Evolutionary conservation across 2,797 vertebrate genomes (phyloP).

Genomic region (Danio kyathit): DNA sequence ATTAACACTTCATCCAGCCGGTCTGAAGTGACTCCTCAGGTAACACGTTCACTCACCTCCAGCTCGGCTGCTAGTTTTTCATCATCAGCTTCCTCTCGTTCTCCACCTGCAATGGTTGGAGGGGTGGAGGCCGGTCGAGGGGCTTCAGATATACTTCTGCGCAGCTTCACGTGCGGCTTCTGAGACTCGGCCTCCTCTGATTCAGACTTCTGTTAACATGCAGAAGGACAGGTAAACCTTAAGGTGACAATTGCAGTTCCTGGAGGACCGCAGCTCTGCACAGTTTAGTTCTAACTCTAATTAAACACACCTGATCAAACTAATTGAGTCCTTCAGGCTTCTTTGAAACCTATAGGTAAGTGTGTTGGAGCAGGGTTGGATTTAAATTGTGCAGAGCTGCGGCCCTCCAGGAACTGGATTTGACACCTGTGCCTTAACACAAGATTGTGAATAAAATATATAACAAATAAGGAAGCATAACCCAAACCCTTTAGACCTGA

Average conservation of each 20-base stretch:
- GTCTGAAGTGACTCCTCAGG: constrained; percentile 13
- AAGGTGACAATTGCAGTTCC: too few relatives aligned
- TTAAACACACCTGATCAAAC: too few relatives aligned
- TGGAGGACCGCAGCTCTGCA: too few relatives aligned
- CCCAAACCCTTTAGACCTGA: too few relatives aligned
- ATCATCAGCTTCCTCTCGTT: constrained; percentile 88
- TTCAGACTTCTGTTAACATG: constrained; percentile 84
- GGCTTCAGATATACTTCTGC: constrained; percentile 90
- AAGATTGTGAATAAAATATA: too few relatives aligned
- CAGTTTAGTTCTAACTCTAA: too few relatives aligned
- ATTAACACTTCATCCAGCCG: constrained; percentile 28
- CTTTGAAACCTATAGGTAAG: too few relatives aligned
- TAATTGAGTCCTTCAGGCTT: too few relatives aligned
- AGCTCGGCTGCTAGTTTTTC: constrained; percentile 88
- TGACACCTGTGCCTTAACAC: too few relatives aligned
- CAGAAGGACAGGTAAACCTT: constrained; percentile 28
- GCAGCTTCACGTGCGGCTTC: constrained; percentile 93
- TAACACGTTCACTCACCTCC: constrained; percentile 80
- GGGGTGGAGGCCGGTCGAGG: constrained; percentile 93
- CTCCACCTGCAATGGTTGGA: constrained; percentile 87
- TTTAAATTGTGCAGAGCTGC: too few relatives aligned
- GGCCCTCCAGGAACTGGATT: too few relatives aligned
- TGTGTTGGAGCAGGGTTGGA: too few relatives aligned
- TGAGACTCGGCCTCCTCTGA: constrained; percentile 90
- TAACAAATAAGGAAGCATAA: background rate